Percentiles rank a stretch among this genome's conserved stretches.
Conservation (phyloP, 2,888 invertebrate species). For the Amblyjoppa proteus region DNA sequence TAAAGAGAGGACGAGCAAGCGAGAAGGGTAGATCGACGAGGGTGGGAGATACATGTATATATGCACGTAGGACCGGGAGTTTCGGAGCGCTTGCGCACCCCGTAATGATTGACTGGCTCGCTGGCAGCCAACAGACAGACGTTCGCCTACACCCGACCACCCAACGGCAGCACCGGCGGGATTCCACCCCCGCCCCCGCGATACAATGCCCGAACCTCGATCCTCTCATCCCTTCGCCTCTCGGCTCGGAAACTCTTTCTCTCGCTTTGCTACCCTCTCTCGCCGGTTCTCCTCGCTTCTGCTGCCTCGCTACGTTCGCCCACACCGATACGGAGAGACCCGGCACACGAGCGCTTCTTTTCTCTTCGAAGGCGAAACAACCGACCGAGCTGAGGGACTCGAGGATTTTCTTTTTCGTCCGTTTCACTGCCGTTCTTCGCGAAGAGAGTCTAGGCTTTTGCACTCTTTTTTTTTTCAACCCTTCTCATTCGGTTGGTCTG, state of each 20-base stretch:
- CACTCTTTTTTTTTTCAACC: constrained; percentile 28
- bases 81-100: constrained; percentile 82
- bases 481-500: background rate
- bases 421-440: background rate
- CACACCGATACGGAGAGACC: constrained; percentile 11
- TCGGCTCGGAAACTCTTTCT: constrained; percentile 37
- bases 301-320: constrained; percentile 13
- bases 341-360: constrained; percentile 68
- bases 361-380: constrained; percentile 64
- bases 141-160: constrained; percentile 80
- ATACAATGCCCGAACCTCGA: constrained; percentile 73
- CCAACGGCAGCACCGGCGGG: constrained; percentile 26
- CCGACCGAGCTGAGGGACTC: background rate
- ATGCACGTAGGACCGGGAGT: constrained; percentile 41
- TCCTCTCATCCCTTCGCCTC: constrained; percentile 35
- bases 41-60: constrained; percentile 50
- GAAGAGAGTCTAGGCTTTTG: constrained; percentile 67
- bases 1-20: constrained; percentile 55
- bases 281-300: constrained; percentile 34
- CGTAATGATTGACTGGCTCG: constrained; percentile 85
- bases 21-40: constrained; percentile 68
- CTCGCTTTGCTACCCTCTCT: constrained; percentile 38
- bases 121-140: constrained; percentile 85
- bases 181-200: constrained; percentile 72
- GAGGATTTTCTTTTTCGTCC: background rate